Evolutionary conservation across 2,113 vertebrate genomes (phyloP), one percentile per base, ranked within the genome.

Genomic region (Ranitomeya variabilis): DNA sequence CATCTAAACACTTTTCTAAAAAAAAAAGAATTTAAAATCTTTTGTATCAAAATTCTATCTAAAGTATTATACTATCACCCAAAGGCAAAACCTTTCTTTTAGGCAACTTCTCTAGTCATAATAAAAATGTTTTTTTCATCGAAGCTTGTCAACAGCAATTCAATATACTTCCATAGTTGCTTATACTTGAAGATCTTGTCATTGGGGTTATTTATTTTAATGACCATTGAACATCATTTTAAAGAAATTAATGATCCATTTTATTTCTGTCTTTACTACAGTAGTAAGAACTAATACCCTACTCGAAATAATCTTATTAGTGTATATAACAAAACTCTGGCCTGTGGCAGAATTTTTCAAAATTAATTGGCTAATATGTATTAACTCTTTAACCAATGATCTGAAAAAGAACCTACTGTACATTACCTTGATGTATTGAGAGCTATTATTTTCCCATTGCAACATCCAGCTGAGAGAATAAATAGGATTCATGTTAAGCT

Each of bases 401-500:
- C 13, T 6, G 7, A 71, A 71, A 31, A 45, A 45, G 37, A 10
- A 74, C 16, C 15, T 0, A 7, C 45, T 45, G 71, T 18, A 18
- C 37, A 45, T 74, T 45, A 15, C n/a, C 67, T 21, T 10, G n/a
- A 11, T 67, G 66, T n/a, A 67, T 11, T 13, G 64, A 10, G 31
- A 45, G 31, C 19, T 74, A 74, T 23, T 57, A n/a, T 54, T n/a
- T 57, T 57, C 11, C 37, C 21, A 80, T 15, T 15, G 19, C 4
- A 54, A 23, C 52, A 54, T 78, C n/a, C 77, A 80, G 77, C 77
- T 80, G 52, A 57, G 11, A 80, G 77, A 57, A 80, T 57, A 80
- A 80, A 80, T 80, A 80, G 77, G 51, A 80, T 80, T 80, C 21
- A 77, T 77, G 45, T 54, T 77, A 77, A 77, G 74, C 74, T 52